These are phyloP conservation scores for Gasterosteus aculeatus DNA, from an alignment of 2,113 vertebrate species.

Conservation along the genomic window DNA sequence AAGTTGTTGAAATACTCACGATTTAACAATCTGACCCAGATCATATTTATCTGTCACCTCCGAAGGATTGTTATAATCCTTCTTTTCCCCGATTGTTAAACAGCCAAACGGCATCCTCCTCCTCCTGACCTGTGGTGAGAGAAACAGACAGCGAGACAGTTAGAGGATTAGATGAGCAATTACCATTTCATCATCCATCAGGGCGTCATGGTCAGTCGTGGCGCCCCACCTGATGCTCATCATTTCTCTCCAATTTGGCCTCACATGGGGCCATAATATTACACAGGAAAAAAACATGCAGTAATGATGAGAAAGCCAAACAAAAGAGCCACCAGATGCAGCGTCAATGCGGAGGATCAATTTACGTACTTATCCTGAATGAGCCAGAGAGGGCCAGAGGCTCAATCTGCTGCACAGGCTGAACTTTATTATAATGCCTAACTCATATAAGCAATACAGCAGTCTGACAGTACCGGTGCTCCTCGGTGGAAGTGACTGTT, in stretches of 20 bases:
- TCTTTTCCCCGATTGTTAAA: constrained; percentile 96
- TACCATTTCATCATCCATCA: constrained; percentile 4
- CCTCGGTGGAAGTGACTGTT: constrained; percentile 1
- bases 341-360: constrained; percentile 9
- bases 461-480: background rate
- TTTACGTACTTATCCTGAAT: constrained; percentile 16
- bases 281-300: background rate
- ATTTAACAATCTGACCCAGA: constrained; percentile 97
- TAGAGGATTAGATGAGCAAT: constrained; percentile 3
- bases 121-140: constrained; percentile 79
- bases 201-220: background rate
- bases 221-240: constrained; percentile 4
- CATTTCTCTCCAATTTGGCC: constrained; percentile 20
- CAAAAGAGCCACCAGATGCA: constrained; percentile 39
- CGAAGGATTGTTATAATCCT: constrained; percentile 96
- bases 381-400: background rate
- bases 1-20: constrained; percentile 84
- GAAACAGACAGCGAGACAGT: constrained; percentile 9
- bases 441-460: constrained; percentile 11
- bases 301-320: constrained; percentile 35
- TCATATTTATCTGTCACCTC: constrained; percentile 99
- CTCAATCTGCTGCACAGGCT: constrained; percentile 1
- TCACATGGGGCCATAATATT: constrained; percentile 19
- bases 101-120: constrained; percentile 95
- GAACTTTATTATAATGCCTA: constrained; percentile 6